Evolutionary conservation across 1,140 invertebrate species (phyloP).

Genomic region (Sitophilus oryzae): DNA sequence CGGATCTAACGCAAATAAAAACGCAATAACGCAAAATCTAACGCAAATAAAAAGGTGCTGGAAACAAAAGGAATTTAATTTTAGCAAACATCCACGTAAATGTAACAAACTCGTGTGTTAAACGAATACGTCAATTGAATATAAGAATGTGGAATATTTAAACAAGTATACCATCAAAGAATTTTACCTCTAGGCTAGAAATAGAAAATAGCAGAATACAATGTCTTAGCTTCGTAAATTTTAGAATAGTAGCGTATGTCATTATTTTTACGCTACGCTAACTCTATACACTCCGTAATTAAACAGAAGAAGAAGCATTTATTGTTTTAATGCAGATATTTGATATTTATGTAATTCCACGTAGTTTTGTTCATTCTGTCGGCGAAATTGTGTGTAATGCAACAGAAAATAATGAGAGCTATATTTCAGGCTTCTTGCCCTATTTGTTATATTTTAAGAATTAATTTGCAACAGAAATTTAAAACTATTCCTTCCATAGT

Average conservation of each 20-base stretch:
- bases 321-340: background rate
- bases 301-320: background rate
- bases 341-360: background rate
- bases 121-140: background rate
- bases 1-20: too few species aligned
- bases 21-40: too few species aligned
- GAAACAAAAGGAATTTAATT: too few species aligned
- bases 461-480: too few species aligned
- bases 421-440: background rate
- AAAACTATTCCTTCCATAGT: too few species aligned
- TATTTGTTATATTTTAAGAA: background rate
- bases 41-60: too few species aligned
- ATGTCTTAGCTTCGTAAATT: too few species aligned
- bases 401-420: background rate
- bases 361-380: background rate
- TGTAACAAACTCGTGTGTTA: background rate
- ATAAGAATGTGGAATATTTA: background rate
- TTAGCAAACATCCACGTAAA: background rate
- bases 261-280: background rate
- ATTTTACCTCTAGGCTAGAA: background rate
- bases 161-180: background rate
- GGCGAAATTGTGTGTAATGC: background rate
- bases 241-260: background rate
- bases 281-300: background rate
- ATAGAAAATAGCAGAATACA: too few species aligned